Percentiles rank a stretch among this genome's conserved stretches.
phyloP scores from a whole-genome alignment of 2,797 vertebrate genomes.

The Siniperca obscura region DNA sequence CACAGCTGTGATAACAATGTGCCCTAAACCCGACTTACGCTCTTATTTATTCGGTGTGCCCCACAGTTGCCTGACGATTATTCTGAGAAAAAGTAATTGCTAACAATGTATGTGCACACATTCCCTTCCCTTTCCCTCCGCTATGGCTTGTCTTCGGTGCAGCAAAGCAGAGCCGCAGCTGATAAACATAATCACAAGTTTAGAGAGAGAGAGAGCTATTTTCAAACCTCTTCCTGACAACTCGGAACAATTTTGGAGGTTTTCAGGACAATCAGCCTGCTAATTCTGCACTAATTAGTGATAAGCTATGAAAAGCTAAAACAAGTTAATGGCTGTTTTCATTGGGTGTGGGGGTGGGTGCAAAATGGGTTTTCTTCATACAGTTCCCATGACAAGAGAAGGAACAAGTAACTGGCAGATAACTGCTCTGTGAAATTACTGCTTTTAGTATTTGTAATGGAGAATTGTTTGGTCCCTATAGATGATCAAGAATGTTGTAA shows the following conservation, averaged over 20 bases:
- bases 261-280: constrained; percentile 57
- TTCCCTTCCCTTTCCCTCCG: neutral
- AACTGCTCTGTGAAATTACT: constrained; percentile 38
- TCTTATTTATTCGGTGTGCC: constrained; percentile 60
- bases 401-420: constrained; percentile 43
- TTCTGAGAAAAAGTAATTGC: constrained; percentile 57
- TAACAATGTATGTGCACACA: constrained; percentile 28
- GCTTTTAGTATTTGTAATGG: constrained; percentile 65
- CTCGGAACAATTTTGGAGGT: constrained; percentile 28
- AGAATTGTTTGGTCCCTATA: constrained; percentile 56
- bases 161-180: constrained; percentile 50
- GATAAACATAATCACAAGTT: constrained; percentile 59
- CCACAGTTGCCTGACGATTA: constrained; percentile 61
- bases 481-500: constrained; percentile 61
- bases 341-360: neutral
- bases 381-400: constrained; percentile 21
- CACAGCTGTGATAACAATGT: constrained; percentile 70
- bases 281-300: constrained; percentile 67
- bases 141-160: constrained; percentile 20
- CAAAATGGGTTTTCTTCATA: constrained; percentile 29
- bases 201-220: constrained; percentile 47
- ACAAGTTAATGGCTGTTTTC: constrained; percentile 63
- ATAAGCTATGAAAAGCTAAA: constrained; percentile 50
- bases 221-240: constrained; percentile 48
- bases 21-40: constrained; percentile 69